Evolutionary conservation across 2,888 invertebrate genomes (phyloP).

Genomic region (Emmelina monodactyla): DNA sequence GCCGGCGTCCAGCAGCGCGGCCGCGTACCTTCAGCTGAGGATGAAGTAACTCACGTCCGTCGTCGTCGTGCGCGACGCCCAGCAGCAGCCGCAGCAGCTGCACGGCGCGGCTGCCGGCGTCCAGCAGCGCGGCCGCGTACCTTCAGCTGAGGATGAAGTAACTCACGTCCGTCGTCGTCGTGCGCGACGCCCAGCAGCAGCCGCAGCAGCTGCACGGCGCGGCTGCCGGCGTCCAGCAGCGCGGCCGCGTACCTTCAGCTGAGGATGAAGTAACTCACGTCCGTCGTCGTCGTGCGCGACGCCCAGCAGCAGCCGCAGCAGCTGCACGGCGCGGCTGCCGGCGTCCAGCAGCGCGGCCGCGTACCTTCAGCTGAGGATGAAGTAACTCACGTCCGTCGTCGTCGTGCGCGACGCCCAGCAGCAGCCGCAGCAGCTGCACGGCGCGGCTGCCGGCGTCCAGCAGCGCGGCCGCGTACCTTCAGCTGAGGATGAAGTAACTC

Average conservation of each 20-base stretch:
- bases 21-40: too few species aligned
- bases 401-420: conserved; percentile 90
- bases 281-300: conserved; percentile 93
- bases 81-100: too few species aligned
- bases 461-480: conserved; percentile 87
- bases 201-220: conserved; percentile 85
- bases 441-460: conserved; percentile 85
- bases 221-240: conserved; percentile 80
- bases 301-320: conserved; percentile 86
- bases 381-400: conserved; percentile 88
- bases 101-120: too few species aligned
- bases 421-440: conserved; percentile 83
- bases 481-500: conserved; percentile 20
- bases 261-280: too few species aligned
- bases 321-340: conserved; percentile 84
- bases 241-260: conserved; percentile 94
- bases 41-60: too few species aligned
- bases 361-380: too few species aligned
- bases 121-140: too few species aligned
- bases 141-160: too few species aligned
- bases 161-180: conserved; percentile 88
- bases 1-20: too few species aligned
- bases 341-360: conserved; percentile 87
- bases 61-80: too few species aligned
- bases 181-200: conserved; percentile 90